Percentiles rank a stretch among this genome's conserved stretches.
phyloP scores from a whole-genome alignment of 2,113 vertebrate species.

The Nesospiza acunhae region DNA sequence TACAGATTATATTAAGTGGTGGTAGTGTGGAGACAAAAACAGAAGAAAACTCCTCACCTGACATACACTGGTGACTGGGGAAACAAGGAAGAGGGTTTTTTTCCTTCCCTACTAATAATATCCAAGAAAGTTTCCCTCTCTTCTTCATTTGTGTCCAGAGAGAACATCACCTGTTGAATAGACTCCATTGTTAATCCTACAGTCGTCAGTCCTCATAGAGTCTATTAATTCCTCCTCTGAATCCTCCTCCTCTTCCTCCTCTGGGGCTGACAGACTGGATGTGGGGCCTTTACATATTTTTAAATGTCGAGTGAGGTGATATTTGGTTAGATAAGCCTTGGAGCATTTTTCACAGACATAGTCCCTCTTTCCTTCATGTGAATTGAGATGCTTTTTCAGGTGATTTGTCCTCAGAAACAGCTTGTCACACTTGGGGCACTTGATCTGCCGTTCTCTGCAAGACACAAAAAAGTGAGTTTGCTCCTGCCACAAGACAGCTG shows the following conservation, averaged over 20 bases:
- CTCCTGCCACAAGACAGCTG: neutral
- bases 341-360: conserved; percentile 97
- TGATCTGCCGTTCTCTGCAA: conserved; percentile 89
- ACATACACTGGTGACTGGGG: neutral
- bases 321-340: conserved; percentile 97
- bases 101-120: neutral
- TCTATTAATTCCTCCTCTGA: conserved; percentile 81
- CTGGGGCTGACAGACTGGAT: conserved; percentile 75
- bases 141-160: conserved; percentile 65
- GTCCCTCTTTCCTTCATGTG: conserved; percentile 94
- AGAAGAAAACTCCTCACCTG: neutral
- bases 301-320: conserved; percentile 95
- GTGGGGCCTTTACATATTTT: conserved; percentile 97
- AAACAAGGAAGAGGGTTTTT: neutral
- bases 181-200: conserved; percentile 55
- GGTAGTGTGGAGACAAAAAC: neutral
- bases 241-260: conserved; percentile 83
- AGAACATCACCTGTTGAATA: conserved; percentile 67
- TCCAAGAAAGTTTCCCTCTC: neutral
- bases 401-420: conserved; percentile 94
- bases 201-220: conserved; percentile 68
- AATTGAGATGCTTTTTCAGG: conserved; percentile 97
- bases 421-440: conserved; percentile 96
- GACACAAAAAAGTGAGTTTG: neutral
- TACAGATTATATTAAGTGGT: neutral